A percentile compares a stretch with the other conserved stretches of the same genome.
These are phyloP conservation scores for Heterodera schachtii DNA, from an alignment of 1,140 invertebrate genomes.

Conservation along the genomic window DNA sequence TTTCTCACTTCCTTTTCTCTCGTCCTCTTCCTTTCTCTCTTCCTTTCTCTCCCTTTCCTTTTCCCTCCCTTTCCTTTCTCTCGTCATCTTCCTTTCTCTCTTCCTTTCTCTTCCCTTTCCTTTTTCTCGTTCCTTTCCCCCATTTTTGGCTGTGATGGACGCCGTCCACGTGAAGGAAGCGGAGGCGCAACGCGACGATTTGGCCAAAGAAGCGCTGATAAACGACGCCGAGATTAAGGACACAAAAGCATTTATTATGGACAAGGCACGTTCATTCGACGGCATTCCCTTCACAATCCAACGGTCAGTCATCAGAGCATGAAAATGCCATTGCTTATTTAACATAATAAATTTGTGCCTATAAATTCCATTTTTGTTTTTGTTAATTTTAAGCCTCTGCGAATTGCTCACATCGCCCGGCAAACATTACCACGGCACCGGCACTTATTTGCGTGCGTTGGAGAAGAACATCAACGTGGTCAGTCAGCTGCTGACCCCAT, in stretches of 20 bases:
- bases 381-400: constrained; percentile 41
- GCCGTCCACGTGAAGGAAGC: constrained; percentile 50
- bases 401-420: constrained; percentile 48
- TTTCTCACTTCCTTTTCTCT: no score
- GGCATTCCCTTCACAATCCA: constrained; percentile 58
- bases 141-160: constrained; percentile 52
- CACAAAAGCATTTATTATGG: constrained; percentile 48
- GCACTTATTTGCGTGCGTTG: constrained; percentile 54
- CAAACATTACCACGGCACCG: constrained; percentile 52
- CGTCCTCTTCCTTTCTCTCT: no score
- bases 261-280: constrained; percentile 47
- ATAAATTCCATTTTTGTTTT: background rate
- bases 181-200: constrained; percentile 15
- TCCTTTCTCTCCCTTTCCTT: no score
- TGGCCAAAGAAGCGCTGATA: constrained; percentile 24
- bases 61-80: no score
- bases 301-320: constrained; percentile 44
- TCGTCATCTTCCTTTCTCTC: no score
- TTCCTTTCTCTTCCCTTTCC: no score
- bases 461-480: constrained; percentile 61
- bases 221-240: constrained; percentile 35
- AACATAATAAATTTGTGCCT: background rate
- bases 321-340: constrained; percentile 1
- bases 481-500: constrained; percentile 36
- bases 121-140: background rate